Evolutionary conservation across 1,140 invertebrate species (phyloP).

Genomic region (Melipona quadrifasciata): DNA sequence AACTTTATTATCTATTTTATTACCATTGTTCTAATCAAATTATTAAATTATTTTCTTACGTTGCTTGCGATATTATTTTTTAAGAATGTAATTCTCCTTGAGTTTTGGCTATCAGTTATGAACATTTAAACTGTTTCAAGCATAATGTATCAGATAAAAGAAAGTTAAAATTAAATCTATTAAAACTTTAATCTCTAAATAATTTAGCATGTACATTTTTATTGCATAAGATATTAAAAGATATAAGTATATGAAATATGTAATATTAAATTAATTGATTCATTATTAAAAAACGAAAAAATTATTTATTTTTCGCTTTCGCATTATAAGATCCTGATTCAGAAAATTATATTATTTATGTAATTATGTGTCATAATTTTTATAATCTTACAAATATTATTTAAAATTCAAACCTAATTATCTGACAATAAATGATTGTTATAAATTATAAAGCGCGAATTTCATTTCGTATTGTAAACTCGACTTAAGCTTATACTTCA

Average conservation of each 20-base stretch:
- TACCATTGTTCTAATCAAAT: not conserved
- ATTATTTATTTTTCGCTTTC: not conserved
- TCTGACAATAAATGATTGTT: constrained; percentile 5
- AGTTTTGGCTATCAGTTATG: not conserved
- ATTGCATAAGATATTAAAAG: not conserved
- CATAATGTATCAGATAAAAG: not conserved
- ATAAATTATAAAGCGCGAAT: not conserved
- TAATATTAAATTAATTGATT: not conserved
- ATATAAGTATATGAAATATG: not conserved
- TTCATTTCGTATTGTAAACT: constrained; percentile 2
- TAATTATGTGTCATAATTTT: not conserved
- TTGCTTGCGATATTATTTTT: not conserved
- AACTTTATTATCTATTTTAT: constrained; percentile 30
- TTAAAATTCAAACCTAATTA: constrained; percentile 15
- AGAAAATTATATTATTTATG: constrained; percentile 7
- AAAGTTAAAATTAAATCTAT: not conserved
- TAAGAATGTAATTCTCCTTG: not conserved
- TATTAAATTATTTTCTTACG: constrained; percentile 5
- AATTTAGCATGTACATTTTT: not conserved
- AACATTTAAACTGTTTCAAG: not conserved
- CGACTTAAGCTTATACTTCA: not conserved
- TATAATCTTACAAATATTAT: not conserved
- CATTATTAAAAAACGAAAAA: not conserved
- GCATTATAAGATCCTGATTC: not conserved
- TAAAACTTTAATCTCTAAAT: not conserved